Conservation (phyloP, 2,888 invertebrate genomes). For the Amblyjoppa proteus region DNA sequence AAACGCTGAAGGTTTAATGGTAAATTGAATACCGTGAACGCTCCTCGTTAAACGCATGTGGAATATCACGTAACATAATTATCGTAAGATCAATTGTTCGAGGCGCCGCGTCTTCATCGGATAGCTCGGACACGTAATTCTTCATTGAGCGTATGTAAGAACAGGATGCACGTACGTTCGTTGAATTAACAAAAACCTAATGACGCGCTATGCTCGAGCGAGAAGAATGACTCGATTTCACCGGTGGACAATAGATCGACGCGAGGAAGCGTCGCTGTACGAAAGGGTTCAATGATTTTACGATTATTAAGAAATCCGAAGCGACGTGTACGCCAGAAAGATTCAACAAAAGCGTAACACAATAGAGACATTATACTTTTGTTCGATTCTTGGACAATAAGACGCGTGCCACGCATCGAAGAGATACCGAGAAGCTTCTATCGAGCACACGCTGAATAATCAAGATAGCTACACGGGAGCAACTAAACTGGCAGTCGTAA, state of each 20-base stretch:
- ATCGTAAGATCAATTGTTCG: conserved; percentile 68
- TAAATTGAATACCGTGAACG: not conserved
- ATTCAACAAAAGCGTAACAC: conserved; percentile 38
- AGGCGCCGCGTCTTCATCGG: conserved; percentile 25
- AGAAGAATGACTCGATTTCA: conserved; percentile 27
- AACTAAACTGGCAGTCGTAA: not conserved
- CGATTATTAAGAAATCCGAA: conserved; percentile 26
- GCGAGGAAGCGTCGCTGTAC: conserved; percentile 12
- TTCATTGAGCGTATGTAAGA: conserved; percentile 28
- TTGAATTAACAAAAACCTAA: conserved; percentile 52
- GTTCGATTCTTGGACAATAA: conserved; percentile 38
- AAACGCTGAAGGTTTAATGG: not conserved
- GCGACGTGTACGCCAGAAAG: conserved; percentile 28
- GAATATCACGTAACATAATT: conserved; percentile 62
- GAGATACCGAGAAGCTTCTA: conserved; percentile 2
- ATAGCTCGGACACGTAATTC: conserved; percentile 51
- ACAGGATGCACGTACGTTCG: conserved; percentile 64
- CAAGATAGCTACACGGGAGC: not conserved
- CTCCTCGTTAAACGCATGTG: not conserved
- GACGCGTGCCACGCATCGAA: conserved; percentile 21
- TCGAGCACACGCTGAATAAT: not conserved
- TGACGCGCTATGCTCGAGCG: conserved; percentile 37
- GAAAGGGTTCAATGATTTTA: conserved; percentile 16
- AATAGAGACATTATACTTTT: conserved; percentile 46
- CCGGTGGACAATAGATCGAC: conserved; percentile 37